Evolutionary conservation across 2,113 vertebrate species (phyloP).

Genomic region (Nicator chloris): DNA sequence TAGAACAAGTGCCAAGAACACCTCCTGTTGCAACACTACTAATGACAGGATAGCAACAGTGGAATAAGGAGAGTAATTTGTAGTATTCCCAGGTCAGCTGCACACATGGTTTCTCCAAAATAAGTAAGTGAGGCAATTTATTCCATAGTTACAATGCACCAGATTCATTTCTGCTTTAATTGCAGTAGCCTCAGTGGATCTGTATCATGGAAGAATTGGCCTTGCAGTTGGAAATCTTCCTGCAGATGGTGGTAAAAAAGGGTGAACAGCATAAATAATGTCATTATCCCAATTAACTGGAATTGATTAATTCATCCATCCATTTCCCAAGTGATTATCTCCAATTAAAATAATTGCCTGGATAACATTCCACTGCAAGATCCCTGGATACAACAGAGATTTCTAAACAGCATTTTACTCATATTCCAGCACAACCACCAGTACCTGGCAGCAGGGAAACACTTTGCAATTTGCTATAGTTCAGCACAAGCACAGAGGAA

Average conservation of each 20-base stretch:
- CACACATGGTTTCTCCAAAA: constrained; percentile 35
- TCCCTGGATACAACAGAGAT: neutral
- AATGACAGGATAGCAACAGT: constrained; percentile 32
- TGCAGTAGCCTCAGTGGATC: neutral
- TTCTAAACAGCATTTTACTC: neutral
- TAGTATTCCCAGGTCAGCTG: constrained; percentile 34
- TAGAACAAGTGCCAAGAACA: constrained; percentile 41
- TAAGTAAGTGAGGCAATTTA: constrained; percentile 13
- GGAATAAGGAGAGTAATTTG: constrained; percentile 45
- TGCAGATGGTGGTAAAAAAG: constrained; percentile 4
- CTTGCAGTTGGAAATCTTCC: neutral
- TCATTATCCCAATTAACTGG: constrained; percentile 34
- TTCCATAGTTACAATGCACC: neutral
- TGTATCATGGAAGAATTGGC: neutral
- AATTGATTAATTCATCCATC: constrained; percentile 46
- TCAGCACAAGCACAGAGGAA: neutral
- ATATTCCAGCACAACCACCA: neutral
- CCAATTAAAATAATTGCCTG: constrained; percentile 38
- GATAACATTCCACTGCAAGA: neutral
- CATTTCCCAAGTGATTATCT: constrained; percentile 41
- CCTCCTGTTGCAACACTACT: constrained; percentile 32
- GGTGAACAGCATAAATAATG: constrained; percentile 36
- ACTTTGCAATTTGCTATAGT: neutral
- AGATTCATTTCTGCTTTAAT: neutral
- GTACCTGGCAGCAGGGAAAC: neutral